Evolutionary conservation across 2,797 vertebrate genomes (phyloP).

Genomic region (Manis pentadactyla): DNA sequence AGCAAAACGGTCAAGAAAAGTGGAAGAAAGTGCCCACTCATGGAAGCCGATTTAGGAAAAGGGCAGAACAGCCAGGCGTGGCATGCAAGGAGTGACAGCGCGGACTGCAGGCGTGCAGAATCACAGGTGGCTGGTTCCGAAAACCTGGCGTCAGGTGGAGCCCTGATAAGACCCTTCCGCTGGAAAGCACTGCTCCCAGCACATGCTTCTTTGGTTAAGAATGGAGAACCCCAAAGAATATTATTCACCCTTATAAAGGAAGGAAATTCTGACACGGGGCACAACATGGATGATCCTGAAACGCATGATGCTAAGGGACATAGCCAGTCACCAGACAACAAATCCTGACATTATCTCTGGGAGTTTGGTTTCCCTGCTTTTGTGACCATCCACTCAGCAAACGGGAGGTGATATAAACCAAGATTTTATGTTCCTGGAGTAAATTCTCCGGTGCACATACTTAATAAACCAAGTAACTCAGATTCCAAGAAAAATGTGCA

Average conservation of each 20-base stretch:
- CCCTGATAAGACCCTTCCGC: accelerated
- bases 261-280: neutral
- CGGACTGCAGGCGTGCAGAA: too few species aligned
- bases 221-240: neutral
- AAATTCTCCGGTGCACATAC: neutral
- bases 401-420: neutral
- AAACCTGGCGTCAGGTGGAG: neutral
- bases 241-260: neutral
- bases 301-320: neutral
- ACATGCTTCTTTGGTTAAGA: neutral
- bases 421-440: neutral
- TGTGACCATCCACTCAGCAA: neutral
- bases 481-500: neutral
- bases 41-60: neutral
- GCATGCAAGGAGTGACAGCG: neutral
- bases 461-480: neutral
- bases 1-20: neutral
- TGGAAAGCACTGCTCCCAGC: neutral
- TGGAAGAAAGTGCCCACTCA: neutral
- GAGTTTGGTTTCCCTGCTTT: neutral
- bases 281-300: neutral
- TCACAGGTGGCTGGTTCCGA: accelerated
- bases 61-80: neutral
- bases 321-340: neutral
- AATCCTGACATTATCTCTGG: accelerated